Evolutionary conservation across 2,888 invertebrate species (phyloP).

Genomic region (Drosophila formosana): DNA sequence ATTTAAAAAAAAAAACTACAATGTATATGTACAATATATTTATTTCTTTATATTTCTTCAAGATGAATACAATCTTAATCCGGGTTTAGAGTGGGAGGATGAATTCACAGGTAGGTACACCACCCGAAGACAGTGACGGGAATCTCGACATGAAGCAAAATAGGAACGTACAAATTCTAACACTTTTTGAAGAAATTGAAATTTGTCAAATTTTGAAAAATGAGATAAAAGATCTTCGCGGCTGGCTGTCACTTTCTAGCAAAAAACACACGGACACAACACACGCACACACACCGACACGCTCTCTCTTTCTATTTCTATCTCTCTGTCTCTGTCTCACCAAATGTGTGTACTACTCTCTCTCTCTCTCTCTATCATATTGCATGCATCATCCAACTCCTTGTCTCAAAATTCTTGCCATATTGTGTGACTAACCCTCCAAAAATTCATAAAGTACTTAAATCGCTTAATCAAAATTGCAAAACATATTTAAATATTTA

Average conservation of each 20-base stretch:
- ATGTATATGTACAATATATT: slow-evolving; percentile 76
- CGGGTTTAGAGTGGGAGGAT: slow-evolving; percentile 99
- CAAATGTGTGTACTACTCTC: slow-evolving; percentile 11
- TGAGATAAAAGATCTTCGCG: slow-evolving; percentile 43
- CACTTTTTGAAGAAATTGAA: slow-evolving; percentile 21
- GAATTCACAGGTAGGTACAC: slow-evolving; percentile 98
- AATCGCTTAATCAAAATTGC: neutral
- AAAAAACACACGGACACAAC: slow-evolving; percentile 15
- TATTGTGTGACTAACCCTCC: slow-evolving; percentile 17
- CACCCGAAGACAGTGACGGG: slow-evolving; percentile 78
- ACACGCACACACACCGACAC: slow-evolving; percentile 29
- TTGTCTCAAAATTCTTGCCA: slow-evolving; percentile 1
- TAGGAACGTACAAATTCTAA: slow-evolving; percentile 84
- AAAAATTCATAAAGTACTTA: neutral
- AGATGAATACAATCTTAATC: slow-evolving; percentile 99
- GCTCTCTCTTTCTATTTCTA: slow-evolving; percentile 16
- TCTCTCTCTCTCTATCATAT: neutral
- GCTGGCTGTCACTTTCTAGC: slow-evolving; percentile 53
- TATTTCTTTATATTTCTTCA: slow-evolving; percentile 87
- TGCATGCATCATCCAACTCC: slow-evolving; percentile 16
- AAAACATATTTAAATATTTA: neutral
- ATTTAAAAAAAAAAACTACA: slow-evolving; percentile 45
- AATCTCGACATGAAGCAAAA: slow-evolving; percentile 85
- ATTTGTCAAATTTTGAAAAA: slow-evolving; percentile 8
- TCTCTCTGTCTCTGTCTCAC: slow-evolving; percentile 5